Base-by-base conservation (phyloP, 2,888 invertebrate genomes). In the Mesorhabditis sp. region DNA sequence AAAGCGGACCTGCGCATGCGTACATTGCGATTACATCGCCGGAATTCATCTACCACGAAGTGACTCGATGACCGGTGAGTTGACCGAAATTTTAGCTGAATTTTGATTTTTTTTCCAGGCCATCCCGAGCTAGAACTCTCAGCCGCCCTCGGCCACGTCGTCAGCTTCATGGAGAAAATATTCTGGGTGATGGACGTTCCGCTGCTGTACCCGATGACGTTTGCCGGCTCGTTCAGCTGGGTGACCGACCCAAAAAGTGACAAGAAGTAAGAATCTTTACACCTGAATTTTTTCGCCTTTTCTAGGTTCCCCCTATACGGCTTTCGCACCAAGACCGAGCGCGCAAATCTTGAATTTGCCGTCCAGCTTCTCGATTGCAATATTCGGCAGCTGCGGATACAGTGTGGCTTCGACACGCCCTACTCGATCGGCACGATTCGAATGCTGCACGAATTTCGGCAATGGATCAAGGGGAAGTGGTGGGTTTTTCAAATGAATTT, bases 81-180 rank as follows among this genome's bases (percentile, higher is more conserved):
- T 13, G 7, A 13, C n/a, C 10, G 7, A n/a, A n/a, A 13, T 50
- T n/a, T 50, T 50, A 50, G n/a, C 58, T 10, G 58, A 13, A 50
- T 50, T 50, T 50, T 50, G 1, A 50, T n/a, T 50, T 50, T 50
- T 13, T 50, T 50, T 50, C n/a, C n/a, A 50, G 58, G 10, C n/a
- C 58, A 50, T 50, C 2, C 58, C 10, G 58, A 50, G 58, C 58
- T n/a, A 1, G 58, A 50, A 50, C 10, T 50, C 58, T 10, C 58
- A 50, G 58, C 58, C 7, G 58, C 58, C 7, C 58, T 50, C 58
- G 58, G 58, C 58, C 58, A 50, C 58, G 58, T 50, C 10, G 58
- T 50, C 10, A 50, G n/a, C n/a, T n/a, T 50, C 10, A 50, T 50
- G 58, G 10, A n/a, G 58, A 13, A n/a, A 13, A n/a, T 50, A 0